Percentiles rank a stretch among this genome's conserved stretches.
These are phyloP conservation scores for Bombus sylvicola DNA, from an alignment of 1,140 invertebrate species.

Conservation along the genomic window DNA sequence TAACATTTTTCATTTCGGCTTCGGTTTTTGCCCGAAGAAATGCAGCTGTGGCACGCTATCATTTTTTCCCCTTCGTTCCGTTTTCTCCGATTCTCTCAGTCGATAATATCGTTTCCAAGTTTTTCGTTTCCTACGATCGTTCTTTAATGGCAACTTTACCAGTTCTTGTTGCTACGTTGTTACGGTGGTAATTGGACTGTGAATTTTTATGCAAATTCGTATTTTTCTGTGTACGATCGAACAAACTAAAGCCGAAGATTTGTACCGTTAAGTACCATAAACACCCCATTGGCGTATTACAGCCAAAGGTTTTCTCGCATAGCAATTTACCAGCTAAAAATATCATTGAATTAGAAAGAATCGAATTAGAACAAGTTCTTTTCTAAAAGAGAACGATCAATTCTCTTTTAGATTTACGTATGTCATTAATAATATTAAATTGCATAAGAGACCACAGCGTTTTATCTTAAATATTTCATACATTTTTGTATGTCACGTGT, in stretches of 20 bases:
- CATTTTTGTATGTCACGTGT: background rate
- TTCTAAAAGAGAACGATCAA: too few species aligned
- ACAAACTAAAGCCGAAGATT: background rate
- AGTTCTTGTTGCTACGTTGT: background rate
- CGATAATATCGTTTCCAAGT: slow-evolving; percentile 3
- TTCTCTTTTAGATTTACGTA: too few species aligned
- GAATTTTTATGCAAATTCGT: background rate
- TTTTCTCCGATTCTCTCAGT: background rate
- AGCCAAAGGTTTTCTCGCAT: background rate
- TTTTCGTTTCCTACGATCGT: background rate
- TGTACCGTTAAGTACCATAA: background rate
- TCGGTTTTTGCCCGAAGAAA: slow-evolving; percentile 32
- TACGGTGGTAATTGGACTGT: background rate
- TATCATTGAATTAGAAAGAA: background rate
- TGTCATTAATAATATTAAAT: too few species aligned
- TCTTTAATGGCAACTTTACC: background rate
- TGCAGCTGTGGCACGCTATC: slow-evolving; percentile 27
- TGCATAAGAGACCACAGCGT: too few species aligned
- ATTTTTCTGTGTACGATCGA: background rate
- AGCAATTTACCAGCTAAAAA: background rate
- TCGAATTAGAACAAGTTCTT: too few species aligned
- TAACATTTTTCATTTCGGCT: slow-evolving; percentile 52
- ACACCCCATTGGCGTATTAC: background rate
- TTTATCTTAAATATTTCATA: background rate
- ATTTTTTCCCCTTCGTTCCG: background rate